Percentiles rank a stretch among this genome's conserved stretches.
These are phyloP conservation scores for Camponotus floridanus DNA, from an alignment of 1,140 invertebrate species.

Conservation along the genomic window DNA sequence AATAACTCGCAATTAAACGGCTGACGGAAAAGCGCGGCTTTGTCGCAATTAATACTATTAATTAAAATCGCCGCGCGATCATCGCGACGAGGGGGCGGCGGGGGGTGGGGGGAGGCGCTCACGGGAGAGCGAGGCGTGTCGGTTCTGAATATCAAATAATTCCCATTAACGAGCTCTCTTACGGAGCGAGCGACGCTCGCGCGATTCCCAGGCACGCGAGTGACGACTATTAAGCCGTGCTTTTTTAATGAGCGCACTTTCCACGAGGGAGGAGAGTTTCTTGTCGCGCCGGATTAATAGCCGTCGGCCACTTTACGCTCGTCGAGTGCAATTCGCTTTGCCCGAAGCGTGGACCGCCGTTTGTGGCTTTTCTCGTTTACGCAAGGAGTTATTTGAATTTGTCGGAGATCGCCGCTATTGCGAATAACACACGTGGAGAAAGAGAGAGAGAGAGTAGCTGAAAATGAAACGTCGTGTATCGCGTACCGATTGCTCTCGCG, in stretches of 20 bases:
- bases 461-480: neutral
- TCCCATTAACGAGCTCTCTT: constrained; percentile 26
- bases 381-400: constrained; percentile 33
- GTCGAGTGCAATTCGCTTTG: constrained; percentile 40
- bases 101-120: neutral
- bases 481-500: neutral
- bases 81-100: neutral
- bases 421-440: neutral
- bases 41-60: constrained; percentile 63
- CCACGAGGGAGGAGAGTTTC: neutral
- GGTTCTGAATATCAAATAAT: constrained; percentile 30
- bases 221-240: constrained; percentile 19
- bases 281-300: constrained; percentile 49
- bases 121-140: no score
- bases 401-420: neutral
- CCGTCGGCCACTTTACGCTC: constrained; percentile 22
- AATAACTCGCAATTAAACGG: constrained; percentile 60
- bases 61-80: constrained; percentile 51
- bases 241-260: constrained; percentile 49
- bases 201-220: constrained; percentile 30
- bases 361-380: neutral
- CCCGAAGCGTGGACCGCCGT: neutral
- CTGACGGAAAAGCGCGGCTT: constrained; percentile 42
- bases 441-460: neutral
- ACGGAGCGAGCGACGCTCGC: neutral